A percentile compares a stretch with the other conserved stretches of the same genome.
phyloP scores from a whole-genome alignment of 2,113 vertebrate species.

The Vicugna pacos region DNA sequence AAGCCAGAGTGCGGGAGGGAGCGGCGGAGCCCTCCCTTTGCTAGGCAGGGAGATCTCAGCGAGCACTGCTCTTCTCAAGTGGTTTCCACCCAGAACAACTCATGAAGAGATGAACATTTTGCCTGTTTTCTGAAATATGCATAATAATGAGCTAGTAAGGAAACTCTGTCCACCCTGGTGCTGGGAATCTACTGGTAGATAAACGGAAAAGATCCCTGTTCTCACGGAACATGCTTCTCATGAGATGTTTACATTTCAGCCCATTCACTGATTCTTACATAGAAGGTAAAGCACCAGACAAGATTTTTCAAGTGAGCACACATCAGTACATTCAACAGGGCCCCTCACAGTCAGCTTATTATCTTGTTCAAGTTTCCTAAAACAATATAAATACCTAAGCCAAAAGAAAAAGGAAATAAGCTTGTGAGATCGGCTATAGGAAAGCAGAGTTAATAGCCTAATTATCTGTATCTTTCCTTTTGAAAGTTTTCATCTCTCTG shows the following conservation, averaged over 20 bases:
- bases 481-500: background rate
- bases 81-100: background rate
- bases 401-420: conserved; percentile 3
- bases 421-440: background rate
- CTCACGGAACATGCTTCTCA: background rate
- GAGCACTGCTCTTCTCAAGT: background rate
- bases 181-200: background rate
- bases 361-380: background rate
- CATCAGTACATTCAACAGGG: background rate
- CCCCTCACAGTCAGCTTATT: background rate
- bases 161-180: background rate
- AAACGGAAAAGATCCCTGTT: background rate
- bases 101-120: background rate
- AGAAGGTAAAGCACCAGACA: background rate
- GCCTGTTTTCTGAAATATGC: background rate
- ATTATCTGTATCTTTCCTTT: background rate
- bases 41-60: background rate
- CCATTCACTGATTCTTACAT: background rate
- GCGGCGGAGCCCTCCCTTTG: background rate
- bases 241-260: background rate
- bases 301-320: background rate
- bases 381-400: background rate
- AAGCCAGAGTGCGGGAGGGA: background rate
- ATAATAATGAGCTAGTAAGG: conserved; percentile 9
- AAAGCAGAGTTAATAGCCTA: background rate